Evolutionary conservation across 2,888 invertebrate species (phyloP), one percentile per base, ranked within the genome.

Genomic region (Stenodema calcarata): DNA sequence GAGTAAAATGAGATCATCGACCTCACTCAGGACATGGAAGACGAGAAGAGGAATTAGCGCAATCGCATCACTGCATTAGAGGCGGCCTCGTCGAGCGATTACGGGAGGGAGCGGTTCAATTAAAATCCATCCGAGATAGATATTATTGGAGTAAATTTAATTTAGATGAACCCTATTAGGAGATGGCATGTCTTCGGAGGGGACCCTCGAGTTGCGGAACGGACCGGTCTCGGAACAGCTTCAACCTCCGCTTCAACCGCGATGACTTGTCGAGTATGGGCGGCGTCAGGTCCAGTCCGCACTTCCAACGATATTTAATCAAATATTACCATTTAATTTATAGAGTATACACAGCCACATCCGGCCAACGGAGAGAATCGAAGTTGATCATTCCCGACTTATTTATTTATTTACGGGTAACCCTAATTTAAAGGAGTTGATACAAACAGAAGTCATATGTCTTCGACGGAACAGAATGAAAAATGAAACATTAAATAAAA

Each of bases 81-180:
- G 16, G 27, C 27, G 28, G 70, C n/a, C n/a, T n/a, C n/a, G n/a
- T n/a, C n/a, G n/a, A n/a, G 16, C 14, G 42, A 30, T 6, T 54
- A 11, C 2, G n/a, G 75, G 42, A 6, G 73, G 7, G 14, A 30
- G 18, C 35, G 23, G 42, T 62, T 54, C 75, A 75, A 75, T 75
- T 75, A 75, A 18, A 75, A 30, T 42, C 41, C 41, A 30, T 42
- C 42, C 11, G 62, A 62, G 78, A 78, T 78, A 47, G 44, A 78
- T 78, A 44, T 44, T 78, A 78, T 78, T 47, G 78, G 41, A 78
- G 78, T 42, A 27, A 78, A 78, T 78, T 78, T 47, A 78, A 78
- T 78, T 78, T 28, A 41, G 78, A 47, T 27, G 47, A 27, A 16
- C 47, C 78, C 23, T 47, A 78, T 78, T 78, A 78, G 78, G 78